Base-by-base conservation (phyloP, 2,888 invertebrate genomes). In the Chaitophorus viminalis region DNA sequence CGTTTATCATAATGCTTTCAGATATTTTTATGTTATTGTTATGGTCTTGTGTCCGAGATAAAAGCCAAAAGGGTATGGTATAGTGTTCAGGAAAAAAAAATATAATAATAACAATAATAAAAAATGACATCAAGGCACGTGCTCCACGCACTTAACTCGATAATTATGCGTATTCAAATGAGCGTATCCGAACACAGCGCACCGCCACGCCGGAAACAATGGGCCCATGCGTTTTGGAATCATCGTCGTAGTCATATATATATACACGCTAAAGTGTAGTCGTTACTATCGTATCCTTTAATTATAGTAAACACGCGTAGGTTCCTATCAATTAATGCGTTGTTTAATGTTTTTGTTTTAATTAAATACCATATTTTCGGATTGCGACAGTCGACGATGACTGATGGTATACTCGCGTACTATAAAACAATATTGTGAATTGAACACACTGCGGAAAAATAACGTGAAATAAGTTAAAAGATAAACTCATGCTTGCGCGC, bases 91-190 rank as follows among this genome's bases (percentile, higher is more conserved):
- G 6, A 25, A 70, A 82, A 54, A 31, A 82, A 82, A 52, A 74
- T n/a, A n/a, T n/a, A n/a, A 76, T 46, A 76, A 86, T 46, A 54
- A 54, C 11, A 31, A 60, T 46, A 78, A 54, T 33, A 21, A 60
- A 74, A 60, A 74, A 74, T 52, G 76, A 87, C 74, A 74, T 31
- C 74, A 3, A 31, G 87, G 87, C 87, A 87, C 87, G 87, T 87
- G 87, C 87, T 72, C 60, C 18, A 25, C 81, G 87, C 87, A 81
- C 87, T 87, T 87, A 87, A 87, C 87, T 87, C 79, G 81, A 87
- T 87, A 87, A 87, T 87, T 87, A 87, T 87, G 87, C 87, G 87
- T 87, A 87, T 87, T 87, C 81, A 87, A 87, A 87, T 87, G 87
- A 87, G 79, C 81, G 87, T 87, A 79, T 79, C 87, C 74, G 74